Base-by-base conservation (phyloP, 2,888 invertebrate species). In the Blastobasis lacticolella region DNA sequence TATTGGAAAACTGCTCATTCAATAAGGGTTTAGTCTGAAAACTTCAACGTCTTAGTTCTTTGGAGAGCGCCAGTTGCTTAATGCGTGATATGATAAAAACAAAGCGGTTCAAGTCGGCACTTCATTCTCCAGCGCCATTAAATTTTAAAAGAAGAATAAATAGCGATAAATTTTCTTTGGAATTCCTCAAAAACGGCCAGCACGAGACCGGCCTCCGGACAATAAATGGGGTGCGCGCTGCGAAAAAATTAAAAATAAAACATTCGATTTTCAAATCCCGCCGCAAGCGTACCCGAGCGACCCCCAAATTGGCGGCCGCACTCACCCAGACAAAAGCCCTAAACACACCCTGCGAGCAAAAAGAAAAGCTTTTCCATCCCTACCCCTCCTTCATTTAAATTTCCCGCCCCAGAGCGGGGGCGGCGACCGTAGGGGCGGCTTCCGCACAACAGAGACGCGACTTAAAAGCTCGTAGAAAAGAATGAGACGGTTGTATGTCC, bases 281-380 rank as follows among this genome's bases (percentile, higher is more conserved):
- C 77, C 81, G 76, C 78, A 63, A 70, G 66, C 68, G 73, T 75
- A 73, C 77, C 78, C 77, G 81, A 84, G 83, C 86, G 85, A 85
- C 85, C 86, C 85, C 87, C 79, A 87, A 86, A 87, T 87, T 82
- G 83, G 76, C 73, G 77, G 79, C 86, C 82, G 86, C 86, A 86
- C 84, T 88, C 87, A 87, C 81, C 81, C 86, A 86, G 83, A 87
- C 87, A 88, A 86, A 84, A 86, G 85, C 82, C 74, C 84, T 83
- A 81, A 85, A 81, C 81, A 79, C 79, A 81, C 85, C 84, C 83
- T 75, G 78, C 73, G 78, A 81, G 81, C 79, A 86, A 86, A 87
- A 88, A 85, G 85, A 88, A 88, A 88, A 83, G 79, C 82, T 78
- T 82, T 82, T 82, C 77, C 82, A 81, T 81, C 75, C 78, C 80